Evolutionary conservation across 2,888 invertebrate genomes (phyloP), one percentile per base, ranked within the genome.

Genomic region (Schizotus pectinicornis): DNA sequence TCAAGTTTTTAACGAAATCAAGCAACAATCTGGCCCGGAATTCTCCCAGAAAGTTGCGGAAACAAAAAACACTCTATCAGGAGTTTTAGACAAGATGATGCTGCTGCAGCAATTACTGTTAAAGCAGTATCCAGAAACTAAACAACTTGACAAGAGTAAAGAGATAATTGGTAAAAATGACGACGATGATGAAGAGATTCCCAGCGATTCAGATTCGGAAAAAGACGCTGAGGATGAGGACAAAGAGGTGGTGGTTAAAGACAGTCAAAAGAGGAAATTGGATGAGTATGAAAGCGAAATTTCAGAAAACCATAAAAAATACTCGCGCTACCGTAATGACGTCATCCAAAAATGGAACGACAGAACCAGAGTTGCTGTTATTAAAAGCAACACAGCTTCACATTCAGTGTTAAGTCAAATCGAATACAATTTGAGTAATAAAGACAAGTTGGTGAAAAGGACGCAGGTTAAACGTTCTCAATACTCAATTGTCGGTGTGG

Each of bases 301-400:
- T 22, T 22, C 5, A 22, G 22, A 22, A 22, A 22, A 22, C 5
- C 22, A 22, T 22, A 22, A 22, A 22, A 22, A 22, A 22, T 22
- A 3, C 2, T 22, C 22, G 5, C 22, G 22, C 22, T 22, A 22
- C 22, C 22, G 22, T 5, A 22, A 22, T 22, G 22, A 5, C 5
- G 22, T 22, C 2, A 22, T 22, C 22, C 22, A 22, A 22, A 22
- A 22, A 22, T 3, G 22, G 5, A 22, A 95, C 79, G 95, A 96
- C 61, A 95, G 95, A 79, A 97, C 95, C 0, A 85, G 90, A 64
- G 79, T 93, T 32, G 83, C 86, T 7, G 83, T 85, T n/a, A 5
- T 22, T 3, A 22, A 22, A 22, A 22, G 5, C 22, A 3, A 22
- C 2, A 22, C 5, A 3, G 22, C 22, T 22, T 5, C 5, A 5